Base-by-base conservation (phyloP, 2,113 vertebrate genomes). In the Corvus hawaiiensis region DNA sequence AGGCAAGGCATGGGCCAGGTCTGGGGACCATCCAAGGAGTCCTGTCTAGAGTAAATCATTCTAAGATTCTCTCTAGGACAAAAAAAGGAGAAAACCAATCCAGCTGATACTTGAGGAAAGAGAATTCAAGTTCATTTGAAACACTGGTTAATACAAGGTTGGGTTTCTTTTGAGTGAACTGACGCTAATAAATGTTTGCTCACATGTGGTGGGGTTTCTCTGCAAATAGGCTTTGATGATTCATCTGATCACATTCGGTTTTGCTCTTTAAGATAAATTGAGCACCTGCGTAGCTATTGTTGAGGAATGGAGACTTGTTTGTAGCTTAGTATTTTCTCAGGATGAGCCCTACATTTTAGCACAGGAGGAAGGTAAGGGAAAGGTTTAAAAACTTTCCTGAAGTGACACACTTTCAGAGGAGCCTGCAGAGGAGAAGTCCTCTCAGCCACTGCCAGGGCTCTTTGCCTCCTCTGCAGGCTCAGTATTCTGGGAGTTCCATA, bases 51-150 rank as follows among this genome's bases (percentile, higher is more conserved):
- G 26, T 28, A 32, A 22, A 44, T 78, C 14, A 28, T 93, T 56
- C 3, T 76, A 8, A 46, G 80, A 22, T 82, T 84, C 20, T 95
- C 68, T 66, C 51, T 88, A 98, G 98, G 20, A 23, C 64, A 92
- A 76, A 97, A 55, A 93, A 58, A 15, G 35, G 86, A 94, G 73
- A 30, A 37, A 51, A 10, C 17, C 32, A 49, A 41, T 7, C n/a
- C 6, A 44, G 6, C 26, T 3, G 83, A 82, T 13, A 66, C 4
- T 82, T 66, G 23, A 63, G 58, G 51, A 44, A 75, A 77, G 92
- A 63, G 30, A 80, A 8, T 78, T 49, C 56, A 39, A 26, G n/a
- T 49, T 61, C 16, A 37, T n/a, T 74, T 74, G 8, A 26, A 64
- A 20, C 13, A 2, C 28, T 63, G 20, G 3, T 58, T 49, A 23